These are phyloP conservation scores for Apteryx owenii DNA, from an alignment of 2,113 vertebrate genomes.

Conservation along the genomic window DNA sequence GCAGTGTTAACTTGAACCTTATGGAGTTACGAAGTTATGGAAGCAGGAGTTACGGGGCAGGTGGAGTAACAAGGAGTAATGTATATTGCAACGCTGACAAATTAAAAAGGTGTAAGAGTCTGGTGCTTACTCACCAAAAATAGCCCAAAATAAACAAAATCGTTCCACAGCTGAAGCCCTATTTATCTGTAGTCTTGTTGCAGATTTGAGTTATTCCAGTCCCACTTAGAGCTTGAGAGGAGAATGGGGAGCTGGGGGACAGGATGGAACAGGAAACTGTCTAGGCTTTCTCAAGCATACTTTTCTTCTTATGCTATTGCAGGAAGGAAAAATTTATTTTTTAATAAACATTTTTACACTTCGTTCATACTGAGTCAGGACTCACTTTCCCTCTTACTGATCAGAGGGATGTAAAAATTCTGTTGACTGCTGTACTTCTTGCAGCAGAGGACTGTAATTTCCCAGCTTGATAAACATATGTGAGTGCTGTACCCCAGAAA, in stretches of 20 bases:
- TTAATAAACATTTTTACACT: background rate
- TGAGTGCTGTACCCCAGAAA: background rate
- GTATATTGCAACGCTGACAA: background rate
- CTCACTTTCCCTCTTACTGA: background rate
- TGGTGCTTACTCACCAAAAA: background rate
- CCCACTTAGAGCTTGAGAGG: background rate
- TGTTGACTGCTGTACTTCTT: background rate
- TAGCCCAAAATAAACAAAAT: background rate
- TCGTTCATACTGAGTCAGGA: background rate
- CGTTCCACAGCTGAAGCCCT: accelerated
- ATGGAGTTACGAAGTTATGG: background rate
- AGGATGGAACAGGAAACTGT: background rate
- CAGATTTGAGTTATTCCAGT: background rate
- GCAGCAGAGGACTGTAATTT: background rate
- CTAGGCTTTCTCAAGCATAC: background rate
- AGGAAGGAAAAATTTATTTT: background rate
- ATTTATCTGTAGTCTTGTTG: background rate
- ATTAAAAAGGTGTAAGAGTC: background rate
- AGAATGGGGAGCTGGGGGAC: background rate
- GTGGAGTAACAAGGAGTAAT: background rate
- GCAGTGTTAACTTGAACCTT: background rate
- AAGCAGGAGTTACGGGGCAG: background rate
- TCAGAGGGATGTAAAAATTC: background rate
- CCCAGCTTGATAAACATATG: background rate
- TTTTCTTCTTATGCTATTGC: background rate